Evolutionary conservation across 2,113 vertebrate genomes (phyloP).

Genomic region (Nerophis lumbriciformis): DNA sequence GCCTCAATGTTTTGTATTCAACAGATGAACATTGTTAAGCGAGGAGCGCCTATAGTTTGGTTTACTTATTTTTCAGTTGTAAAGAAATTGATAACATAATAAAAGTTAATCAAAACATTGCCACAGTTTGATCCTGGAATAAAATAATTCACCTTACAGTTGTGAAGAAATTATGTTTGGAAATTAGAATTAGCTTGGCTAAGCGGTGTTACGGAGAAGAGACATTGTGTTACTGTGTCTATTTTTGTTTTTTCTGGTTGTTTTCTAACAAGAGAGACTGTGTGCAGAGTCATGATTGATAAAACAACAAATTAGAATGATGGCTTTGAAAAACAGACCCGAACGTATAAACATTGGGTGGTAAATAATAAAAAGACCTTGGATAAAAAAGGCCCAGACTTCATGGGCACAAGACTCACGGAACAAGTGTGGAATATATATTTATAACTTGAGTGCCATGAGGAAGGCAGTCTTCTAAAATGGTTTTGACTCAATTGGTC

Average conservation of each 20-base stretch:
- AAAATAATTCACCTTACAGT: neutral
- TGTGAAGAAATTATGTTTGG: neutral
- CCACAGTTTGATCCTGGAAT: neutral
- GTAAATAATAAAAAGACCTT: slow-evolving; percentile 9
- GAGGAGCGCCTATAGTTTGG: too few species aligned
- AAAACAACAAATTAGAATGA: neutral
- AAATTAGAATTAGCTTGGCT: neutral
- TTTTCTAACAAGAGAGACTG: neutral
- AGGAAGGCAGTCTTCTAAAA: slow-evolving; percentile 43
- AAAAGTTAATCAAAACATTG: neutral
- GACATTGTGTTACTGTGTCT: neutral
- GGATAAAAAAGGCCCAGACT: slow-evolving; percentile 1
- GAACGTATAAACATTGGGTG: neutral
- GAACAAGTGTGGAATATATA: slow-evolving; percentile 48
- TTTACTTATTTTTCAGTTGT: neutral
- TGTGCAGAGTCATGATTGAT: neutral
- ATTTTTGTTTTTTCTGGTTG: neutral
- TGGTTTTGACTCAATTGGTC: slow-evolving; percentile 56
- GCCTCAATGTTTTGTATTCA: too few species aligned
- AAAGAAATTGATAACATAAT: neutral
- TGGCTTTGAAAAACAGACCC: too few species aligned
- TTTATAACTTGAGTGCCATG: slow-evolving; percentile 50
- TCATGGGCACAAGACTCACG: slow-evolving; percentile 25
- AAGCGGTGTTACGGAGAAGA: neutral
- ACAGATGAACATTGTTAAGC: too few species aligned